Evolutionary conservation across 35 echinoderm and acorn worm species (phyloP).

Genomic region (Strongylocentrotus purpuratus): DNA sequence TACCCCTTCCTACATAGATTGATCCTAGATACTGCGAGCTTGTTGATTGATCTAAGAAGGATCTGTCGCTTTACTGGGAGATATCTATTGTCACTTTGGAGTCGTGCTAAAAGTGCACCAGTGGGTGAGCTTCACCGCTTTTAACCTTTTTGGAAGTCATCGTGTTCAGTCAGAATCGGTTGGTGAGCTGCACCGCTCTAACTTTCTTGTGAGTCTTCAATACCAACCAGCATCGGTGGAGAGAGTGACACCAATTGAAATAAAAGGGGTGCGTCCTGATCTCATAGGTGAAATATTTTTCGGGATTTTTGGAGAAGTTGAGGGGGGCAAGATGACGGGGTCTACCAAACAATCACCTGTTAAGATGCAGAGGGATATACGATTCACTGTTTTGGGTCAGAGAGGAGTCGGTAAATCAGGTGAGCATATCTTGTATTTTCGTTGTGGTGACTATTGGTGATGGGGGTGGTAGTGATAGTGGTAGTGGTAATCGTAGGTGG

Average conservation of each 20-base stretch:
- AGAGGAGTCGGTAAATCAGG: conserved; percentile 18
- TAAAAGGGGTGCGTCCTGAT: not conserved
- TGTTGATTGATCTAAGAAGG: not conserved
- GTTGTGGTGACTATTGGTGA: not conserved
- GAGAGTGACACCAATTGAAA: not conserved
- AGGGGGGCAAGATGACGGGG: not conserved
- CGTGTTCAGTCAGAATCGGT: not conserved
- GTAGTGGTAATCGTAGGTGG: not conserved
- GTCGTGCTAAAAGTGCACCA: not conserved
- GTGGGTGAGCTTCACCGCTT: not conserved
- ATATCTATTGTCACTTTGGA: not conserved
- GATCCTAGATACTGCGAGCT: not conserved
- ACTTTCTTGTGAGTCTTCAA: not conserved
- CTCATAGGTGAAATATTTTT: not conserved
- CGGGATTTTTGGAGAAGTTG: not conserved
- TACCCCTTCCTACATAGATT: not conserved
- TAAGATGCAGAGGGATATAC: conserved; percentile 26
- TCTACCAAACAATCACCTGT: not conserved
- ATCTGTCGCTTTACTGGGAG: not conserved
- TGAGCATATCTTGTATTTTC: not conserved
- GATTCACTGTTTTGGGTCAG: conserved; percentile 1
- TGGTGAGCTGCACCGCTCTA: not conserved
- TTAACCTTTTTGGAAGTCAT: not conserved
- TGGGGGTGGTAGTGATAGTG: not conserved
- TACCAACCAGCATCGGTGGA: not conserved